Base-by-base conservation (phyloP, 2,888 invertebrate species). In the Anthophora plumipes region DNA sequence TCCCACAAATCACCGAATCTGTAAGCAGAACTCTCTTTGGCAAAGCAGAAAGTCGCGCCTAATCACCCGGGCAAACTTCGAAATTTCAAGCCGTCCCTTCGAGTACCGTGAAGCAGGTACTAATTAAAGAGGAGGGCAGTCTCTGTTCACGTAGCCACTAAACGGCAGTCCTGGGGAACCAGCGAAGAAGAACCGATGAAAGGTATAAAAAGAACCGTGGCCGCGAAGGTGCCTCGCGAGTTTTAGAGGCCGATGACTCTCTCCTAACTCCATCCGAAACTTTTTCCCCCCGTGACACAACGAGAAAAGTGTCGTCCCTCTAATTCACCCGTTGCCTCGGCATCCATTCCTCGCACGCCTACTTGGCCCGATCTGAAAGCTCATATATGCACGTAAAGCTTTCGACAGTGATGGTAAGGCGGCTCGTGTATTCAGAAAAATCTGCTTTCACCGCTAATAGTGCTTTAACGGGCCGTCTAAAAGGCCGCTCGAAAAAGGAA, bases 381-480 rank as follows among this genome's bases (percentile, higher is more conserved):
- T 55, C 70, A n/a, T n/a, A n/a, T 4, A 43, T 70, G 59, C 55
- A 71, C 57, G 70, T 57, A 57, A n/a, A n/a, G 59, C 61, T 57
- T 57, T 57, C 46, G 57, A 43, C 52, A 22, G 61, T 8, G 37
- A 60, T 66, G n/a, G 39, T 14, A 6, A 37, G 31, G n/a, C 43
- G 37, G 39, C 43, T 50, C 43, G 70, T 66, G 85, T 72, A 84
- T 80, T 80, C 82, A 80, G 83, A 79, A 84, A 85, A 84, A 80
- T 75, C 80, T 79, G 80, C 85, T 85, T 84, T 84, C 83, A 84
- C 64, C 80, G 70, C 80, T 85, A 85, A 84, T 85, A 83, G 85
- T 77, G 77, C 80, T 77, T 85, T 78, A 83, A 76, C 82, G 82
- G 68, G 77, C 64, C 72, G 84, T 82, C 73, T 74, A 86, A 83